Base-by-base conservation (phyloP, 2,888 invertebrate species). In the Temnothorax ravouxi region DNA sequence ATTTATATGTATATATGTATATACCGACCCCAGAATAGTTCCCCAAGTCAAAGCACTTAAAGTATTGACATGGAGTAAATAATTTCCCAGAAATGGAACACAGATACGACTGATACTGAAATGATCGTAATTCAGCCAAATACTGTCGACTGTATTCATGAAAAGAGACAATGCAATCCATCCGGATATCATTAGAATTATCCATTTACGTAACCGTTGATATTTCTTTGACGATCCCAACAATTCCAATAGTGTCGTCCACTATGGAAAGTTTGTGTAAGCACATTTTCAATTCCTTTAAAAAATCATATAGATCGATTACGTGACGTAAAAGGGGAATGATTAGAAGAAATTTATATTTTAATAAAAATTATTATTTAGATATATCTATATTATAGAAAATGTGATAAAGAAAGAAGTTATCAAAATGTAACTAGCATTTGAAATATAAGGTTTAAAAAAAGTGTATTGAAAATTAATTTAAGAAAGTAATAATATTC, bases 201-300 rank as follows among this genome's bases (percentile, higher is more conserved):
- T 75, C 47, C 47, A 34, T 3, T 50, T 75, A 47, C 21, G n/a
- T 5, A 75, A 29, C 2, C 1, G 9, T 75, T 2, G 29, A 8
- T 62, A 75, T 34, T 75, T 11, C 13, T 75, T 75, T 50, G 47
- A 6, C 1, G 5, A 62, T 47, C 75, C 75, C 1, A 75, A 15
- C 8, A 5, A 2, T 74, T 74, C 59, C 41, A 74, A n/a, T 29
- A n/a, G 74, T 74, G 18, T 74, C n/a, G 44, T 61, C 75, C 61
- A 61, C 59, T 25, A 44, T n/a, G n/a, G 74, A 74, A n/a, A 74
- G 44, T 59, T 74, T 47, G 8, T 3, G n/a, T 25, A 75, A 47
- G n/a, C 44, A 75, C n/a, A 21, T 62, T 47, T 61, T 61, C 6
- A 75, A 47, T 34, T 59, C 61, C 75, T 75, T 62, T n/a, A 62